These are phyloP conservation scores for Ceratosolen fusciceps DNA, from an alignment of 1,140 invertebrate species.

Conservation along the genomic window DNA sequence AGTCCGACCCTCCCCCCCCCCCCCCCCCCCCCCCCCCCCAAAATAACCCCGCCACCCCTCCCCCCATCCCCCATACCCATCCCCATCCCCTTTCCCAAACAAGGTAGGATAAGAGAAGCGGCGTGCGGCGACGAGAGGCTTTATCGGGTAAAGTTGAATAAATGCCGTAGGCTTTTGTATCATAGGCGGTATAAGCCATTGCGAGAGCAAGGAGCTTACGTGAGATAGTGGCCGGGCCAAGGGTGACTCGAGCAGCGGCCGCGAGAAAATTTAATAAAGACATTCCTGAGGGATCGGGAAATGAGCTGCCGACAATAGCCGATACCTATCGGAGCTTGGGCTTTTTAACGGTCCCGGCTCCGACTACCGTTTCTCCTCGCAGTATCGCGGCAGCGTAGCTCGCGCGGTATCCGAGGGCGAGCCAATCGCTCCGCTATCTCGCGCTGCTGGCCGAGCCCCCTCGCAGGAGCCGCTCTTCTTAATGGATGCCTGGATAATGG, in stretches of 20 bases:
- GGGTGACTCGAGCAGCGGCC: conserved; percentile 53
- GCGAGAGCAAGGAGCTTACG: conserved; percentile 31
- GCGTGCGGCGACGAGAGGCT: neutral
- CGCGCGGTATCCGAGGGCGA: no score
- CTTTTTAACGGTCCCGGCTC: neutral
- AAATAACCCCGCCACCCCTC: no score
- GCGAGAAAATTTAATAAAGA: conserved; percentile 39
- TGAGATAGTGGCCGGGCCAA: conserved; percentile 11
- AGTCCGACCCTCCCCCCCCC: no score
- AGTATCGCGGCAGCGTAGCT: no score
- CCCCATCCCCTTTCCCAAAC: neutral
- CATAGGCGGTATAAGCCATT: neutral
- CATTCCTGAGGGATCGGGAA: conserved; percentile 37
- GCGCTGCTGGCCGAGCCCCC: no score
- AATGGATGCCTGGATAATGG: no score
- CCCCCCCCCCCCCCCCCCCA: no score
- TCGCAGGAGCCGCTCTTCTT: neutral
- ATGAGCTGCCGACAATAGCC: conserved; percentile 7
- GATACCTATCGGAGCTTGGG: no score
- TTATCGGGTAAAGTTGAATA: conserved; percentile 27
- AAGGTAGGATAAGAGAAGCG: no score
- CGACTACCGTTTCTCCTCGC: no score
- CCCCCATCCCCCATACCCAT: neutral
- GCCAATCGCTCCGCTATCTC: no score
- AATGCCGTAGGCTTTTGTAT: conserved; percentile 7